Percentiles rank a stretch among this genome's conserved stretches.
Evolutionary conservation across 2,113 vertebrate species (phyloP).

Genomic region (Tretioscincus oriximinensis): DNA sequence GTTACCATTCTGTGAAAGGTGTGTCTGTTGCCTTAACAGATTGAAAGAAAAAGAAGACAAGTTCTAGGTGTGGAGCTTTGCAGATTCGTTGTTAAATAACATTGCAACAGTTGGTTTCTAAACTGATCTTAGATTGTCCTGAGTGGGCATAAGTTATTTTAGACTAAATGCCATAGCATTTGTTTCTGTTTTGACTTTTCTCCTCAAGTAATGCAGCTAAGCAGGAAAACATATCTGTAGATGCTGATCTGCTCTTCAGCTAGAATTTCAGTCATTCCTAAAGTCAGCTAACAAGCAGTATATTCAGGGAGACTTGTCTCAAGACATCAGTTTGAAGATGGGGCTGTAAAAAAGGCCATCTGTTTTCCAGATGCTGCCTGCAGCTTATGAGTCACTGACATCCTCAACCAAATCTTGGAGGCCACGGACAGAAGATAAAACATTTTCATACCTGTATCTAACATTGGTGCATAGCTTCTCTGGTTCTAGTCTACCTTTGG

Average conservation of each 20-base stretch:
- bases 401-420: background rate
- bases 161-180: background rate
- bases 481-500: background rate
- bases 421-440: background rate
- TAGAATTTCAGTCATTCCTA: background rate
- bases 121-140: background rate
- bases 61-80: background rate
- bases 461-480: background rate
- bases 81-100: background rate
- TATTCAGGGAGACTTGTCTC: background rate
- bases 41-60: background rate
- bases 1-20: background rate
- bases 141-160: background rate
- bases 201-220: background rate
- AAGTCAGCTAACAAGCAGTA: background rate
- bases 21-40: background rate
- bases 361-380: slow-evolving; percentile 5
- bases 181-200: background rate
- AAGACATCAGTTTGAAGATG: background rate
- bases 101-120: background rate
- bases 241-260: background rate
- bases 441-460: background rate
- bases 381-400: background rate
- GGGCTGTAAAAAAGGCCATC: background rate
- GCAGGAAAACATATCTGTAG: background rate